Conservation (phyloP, 2,113 vertebrate genomes). For the Erythrocercus mccallii region DNA sequence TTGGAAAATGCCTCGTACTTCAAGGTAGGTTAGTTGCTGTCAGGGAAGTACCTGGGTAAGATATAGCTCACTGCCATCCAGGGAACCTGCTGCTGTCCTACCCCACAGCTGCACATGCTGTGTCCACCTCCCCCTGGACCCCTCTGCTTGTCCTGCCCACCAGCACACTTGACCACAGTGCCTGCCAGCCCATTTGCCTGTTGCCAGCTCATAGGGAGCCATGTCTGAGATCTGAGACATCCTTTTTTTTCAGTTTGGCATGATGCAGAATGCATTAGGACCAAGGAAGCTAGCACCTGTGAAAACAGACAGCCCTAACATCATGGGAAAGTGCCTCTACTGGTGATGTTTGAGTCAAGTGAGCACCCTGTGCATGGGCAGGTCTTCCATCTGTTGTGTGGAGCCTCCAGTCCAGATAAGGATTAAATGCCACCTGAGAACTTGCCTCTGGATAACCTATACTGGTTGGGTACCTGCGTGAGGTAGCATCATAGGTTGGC, state of each 20-base stretch:
- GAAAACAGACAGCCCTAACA: not conserved
- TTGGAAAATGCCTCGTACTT: not conserved
- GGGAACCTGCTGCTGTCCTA: not conserved
- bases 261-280: not conserved
- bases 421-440: not conserved
- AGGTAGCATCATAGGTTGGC: not conserved
- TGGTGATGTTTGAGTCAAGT: not conserved
- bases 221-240: rapidly evolving
- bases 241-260: not conserved
- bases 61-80: not conserved
- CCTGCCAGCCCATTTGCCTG: not conserved
- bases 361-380: not conserved
- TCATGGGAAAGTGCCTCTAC: not conserved
- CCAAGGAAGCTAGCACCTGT: not conserved
- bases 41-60: not conserved
- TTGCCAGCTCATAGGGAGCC: not conserved
- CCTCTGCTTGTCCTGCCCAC: not conserved
- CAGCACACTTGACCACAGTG: not conserved
- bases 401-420: not conserved
- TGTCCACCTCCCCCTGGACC: not conserved
- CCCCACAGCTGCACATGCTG: not conserved
- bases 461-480: rapidly evolving
- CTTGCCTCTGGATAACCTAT: not conserved
- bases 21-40: not conserved
- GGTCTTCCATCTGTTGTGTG: not conserved